Evolutionary conservation across 2,113 vertebrate species (phyloP), one percentile per base, ranked within the genome.

Genomic region (Amblyopsis rosae): DNA sequence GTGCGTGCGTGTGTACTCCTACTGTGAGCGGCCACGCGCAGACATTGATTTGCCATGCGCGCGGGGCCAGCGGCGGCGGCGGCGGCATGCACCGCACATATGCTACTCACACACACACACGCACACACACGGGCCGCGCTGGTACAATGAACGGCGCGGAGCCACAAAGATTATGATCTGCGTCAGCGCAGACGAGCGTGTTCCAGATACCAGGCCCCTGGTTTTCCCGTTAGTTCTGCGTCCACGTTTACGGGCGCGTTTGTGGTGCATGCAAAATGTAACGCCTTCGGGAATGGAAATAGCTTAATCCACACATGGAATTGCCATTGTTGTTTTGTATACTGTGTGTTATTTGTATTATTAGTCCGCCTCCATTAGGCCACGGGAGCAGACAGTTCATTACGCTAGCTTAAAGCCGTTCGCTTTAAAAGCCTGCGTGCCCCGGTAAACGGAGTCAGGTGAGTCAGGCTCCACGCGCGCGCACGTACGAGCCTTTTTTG

Each of bases 101-200:
- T 79, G 83, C 82, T 83, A 84, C 83, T 82, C 82, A 86, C 82
- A 77, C 75, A 83, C 82, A 5, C 58, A 59, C 32, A 83, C 81
- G 79, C 84, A 80, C 85, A 76, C 86, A 88, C 87, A 87, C 86
- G 84, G 59, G 82, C 81, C 10, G 77, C 67, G 81, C 84, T 26
- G 26, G 26, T 75, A 86, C 86, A 83, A 86, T 86, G 54, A 56
- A 17, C 35, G 81, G 84, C 88, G 83, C 88, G 83, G 82, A 88
- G 87, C 84, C 83, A 75, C 12, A 73, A 82, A 83, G 87, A 87
- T 88, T 88, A 77, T 80, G 86, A 41, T 81, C 75, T 77, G 86
- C 79, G 80, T 87, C 88, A 85, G 84, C 85, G 83, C 75, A 83
- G 85, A 82, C 86, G 77, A 84, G 84, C 80, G 82, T 78, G 26